Base-by-base conservation (phyloP, 2,113 vertebrate species). In the Syngnathus floridae region DNA sequence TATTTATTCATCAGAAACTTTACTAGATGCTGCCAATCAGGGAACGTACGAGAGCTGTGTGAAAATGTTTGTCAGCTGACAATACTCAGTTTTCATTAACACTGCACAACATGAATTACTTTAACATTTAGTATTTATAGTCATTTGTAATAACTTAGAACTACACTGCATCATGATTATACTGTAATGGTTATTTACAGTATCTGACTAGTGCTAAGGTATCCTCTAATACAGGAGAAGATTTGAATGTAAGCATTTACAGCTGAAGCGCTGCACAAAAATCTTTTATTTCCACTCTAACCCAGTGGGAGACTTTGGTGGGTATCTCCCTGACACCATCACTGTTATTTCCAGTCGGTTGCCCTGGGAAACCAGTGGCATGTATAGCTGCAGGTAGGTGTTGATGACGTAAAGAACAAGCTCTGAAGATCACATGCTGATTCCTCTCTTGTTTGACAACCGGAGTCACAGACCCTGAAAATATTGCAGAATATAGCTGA, bases 281-380 rank as follows among this genome's bases (percentile, higher is more conserved):
- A 4, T 4, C 71, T 65, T 64, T 1, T 67, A 63, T 70, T 75
- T 67, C 55, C 70, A 48, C 71, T 68, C 65, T 43, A 61, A 43
- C 56, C 60, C 64, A 40, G 62, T 63, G 26, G n/a, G 70, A 71
- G 71, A 69, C 65, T 59, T 64, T 41, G 75, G 72, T 60, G 69
- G 72, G 65, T 75, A 72, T 81, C 78, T 70, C 67, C 73, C 66
- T 75, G 75, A 78, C 63, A 63, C 75, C 74, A 19, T 26, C 67
- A 61, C 69, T 70, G 67, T 80, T 82, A 77, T 80, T 85, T 65
- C 64, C 74, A 64, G 77, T 65, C 74, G 72, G 80, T 84, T 86
- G 71, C 83, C 84, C 75, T 70, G 43, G 86, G 81, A 84, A 84
- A 86, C 84, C 35, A 40, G 64, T 48, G 65, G 73, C 74, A 78